Conservation (phyloP, 1,140 invertebrate species). For the Sitophilus oryzae region DNA sequence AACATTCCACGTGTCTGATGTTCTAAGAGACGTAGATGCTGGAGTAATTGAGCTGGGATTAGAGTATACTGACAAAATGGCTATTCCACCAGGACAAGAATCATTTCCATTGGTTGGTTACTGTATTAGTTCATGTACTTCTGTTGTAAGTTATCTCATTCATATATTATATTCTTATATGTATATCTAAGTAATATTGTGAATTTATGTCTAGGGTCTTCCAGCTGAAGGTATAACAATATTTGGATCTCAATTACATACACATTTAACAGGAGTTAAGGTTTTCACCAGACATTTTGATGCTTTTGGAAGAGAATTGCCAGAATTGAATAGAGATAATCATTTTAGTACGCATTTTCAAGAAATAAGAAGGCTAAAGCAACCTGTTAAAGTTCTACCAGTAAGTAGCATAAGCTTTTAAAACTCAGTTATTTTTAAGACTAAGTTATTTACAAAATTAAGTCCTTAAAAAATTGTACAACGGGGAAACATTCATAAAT, state of each 20-base stretch:
- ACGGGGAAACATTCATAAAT: too few relatives aligned
- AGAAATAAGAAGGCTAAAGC: constrained; percentile 84
- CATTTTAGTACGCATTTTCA: constrained; percentile 98
- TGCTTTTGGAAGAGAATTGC: constrained; percentile 63
- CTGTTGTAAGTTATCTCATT: constrained; percentile 54
- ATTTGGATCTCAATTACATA: constrained; percentile 96
- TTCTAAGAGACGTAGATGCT: constrained; percentile 77
- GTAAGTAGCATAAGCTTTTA: constrained; percentile 49
- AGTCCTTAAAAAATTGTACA: background rate
- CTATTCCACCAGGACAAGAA: constrained; percentile 80
- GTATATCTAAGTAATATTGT: background rate
- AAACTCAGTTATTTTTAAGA: too few relatives aligned
- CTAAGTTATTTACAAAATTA: constrained; percentile 4
- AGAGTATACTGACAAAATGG: constrained; percentile 97
- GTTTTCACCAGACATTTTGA: constrained; percentile 84
- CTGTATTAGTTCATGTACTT: constrained; percentile 90
- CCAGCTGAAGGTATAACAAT: constrained; percentile 79
- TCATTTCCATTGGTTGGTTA: constrained; percentile 81
- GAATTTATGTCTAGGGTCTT: constrained; percentile 57
- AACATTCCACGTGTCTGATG: constrained; percentile 64
- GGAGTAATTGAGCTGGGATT: constrained; percentile 94
- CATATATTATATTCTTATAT: background rate
- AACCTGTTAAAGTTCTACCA: constrained; percentile 73
- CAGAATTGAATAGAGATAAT: constrained; percentile 83
- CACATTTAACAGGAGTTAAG: constrained; percentile 83